Evolutionary conservation across 1,140 invertebrate genomes (phyloP).

Genomic region (Meloidogyne floridensis): DNA sequence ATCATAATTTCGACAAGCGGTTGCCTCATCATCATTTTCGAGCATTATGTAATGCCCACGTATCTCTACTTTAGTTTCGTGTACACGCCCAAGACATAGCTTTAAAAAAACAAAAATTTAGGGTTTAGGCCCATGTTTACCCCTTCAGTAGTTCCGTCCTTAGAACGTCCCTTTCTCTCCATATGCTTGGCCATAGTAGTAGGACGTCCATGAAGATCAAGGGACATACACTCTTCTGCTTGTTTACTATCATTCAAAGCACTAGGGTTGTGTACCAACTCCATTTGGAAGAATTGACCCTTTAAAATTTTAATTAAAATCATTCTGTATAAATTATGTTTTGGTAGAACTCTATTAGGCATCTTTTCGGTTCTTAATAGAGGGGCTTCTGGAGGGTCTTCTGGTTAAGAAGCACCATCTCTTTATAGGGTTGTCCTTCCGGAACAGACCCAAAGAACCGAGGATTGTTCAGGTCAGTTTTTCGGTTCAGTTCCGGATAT

Average conservation of each 20-base stretch:
- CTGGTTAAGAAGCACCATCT: too few relatives aligned
- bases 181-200: constrained; percentile 56
- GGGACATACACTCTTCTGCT: constrained; percentile 45
- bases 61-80: constrained; percentile 58
- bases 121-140: constrained; percentile 24
- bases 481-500: too few relatives aligned
- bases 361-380: too few relatives aligned
- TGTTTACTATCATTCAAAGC: constrained; percentile 38
- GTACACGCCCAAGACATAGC: constrained; percentile 52
- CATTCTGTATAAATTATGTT: not conserved
- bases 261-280: constrained; percentile 51
- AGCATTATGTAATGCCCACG: constrained; percentile 58
- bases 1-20: constrained; percentile 57
- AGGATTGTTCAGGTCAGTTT: too few relatives aligned
- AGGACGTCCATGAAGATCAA: constrained; percentile 61
- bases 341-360: too few relatives aligned
- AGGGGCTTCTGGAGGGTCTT: too few relatives aligned
- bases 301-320: constrained; percentile 27
- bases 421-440: too few relatives aligned
- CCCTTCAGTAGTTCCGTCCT: constrained; percentile 57
- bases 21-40: constrained; percentile 57
- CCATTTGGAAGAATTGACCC: constrained; percentile 56
- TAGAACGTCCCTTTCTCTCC: constrained; percentile 61
- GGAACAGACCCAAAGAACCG: too few relatives aligned
- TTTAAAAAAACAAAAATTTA: constrained; percentile 14